Base-by-base conservation (phyloP, 1,140 invertebrate species). In the Brachionus koreanus region DNA sequence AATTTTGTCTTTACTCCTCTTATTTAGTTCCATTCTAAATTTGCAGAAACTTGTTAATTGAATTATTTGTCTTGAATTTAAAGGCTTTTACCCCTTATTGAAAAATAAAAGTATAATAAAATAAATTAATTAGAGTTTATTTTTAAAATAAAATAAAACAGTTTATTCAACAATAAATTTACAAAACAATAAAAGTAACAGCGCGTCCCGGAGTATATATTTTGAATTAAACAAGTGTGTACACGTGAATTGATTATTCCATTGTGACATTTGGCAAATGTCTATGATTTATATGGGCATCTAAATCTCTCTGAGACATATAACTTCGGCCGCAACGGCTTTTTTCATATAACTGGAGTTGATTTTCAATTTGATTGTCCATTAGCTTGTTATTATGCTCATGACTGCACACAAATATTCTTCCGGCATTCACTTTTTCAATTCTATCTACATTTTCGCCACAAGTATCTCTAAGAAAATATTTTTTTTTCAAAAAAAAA, bases 251-350 rank as follows among this genome's bases (percentile, higher is more conserved):
- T n/a, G 25, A 19, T 69, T 69, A 69, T 39, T 74, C 42, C 42
- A 74, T 74, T 43, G 5, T 35, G 10, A 43, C 25, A 46, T 74
- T 49, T 46, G 39, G 39, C 16, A 25, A 5, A 74, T 74, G 69
- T 46, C 69, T 74, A n/a, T 74, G 69, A 12, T 33, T 43, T 7
- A 79, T 39, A 61, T 79, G 76, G 13, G 49, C 76, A 29, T 57
- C 76, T 49, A 79, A 29, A 79, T 57, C 76, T 57, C 76, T 25
- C 35, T 65, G 76, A 7, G 76, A 79, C 76, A 65, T 79, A 49
- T 61, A 79, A 35, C 49, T 61, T 23, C 76, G 76, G 5, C 76
- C 76, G 25, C 76, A 79, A 39, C 39, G 61, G 39, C 33, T 25
- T 57, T 65, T 57, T 61, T 79, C 46, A 61, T 33, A 65, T 12